A percentile compares a stretch with the other conserved stretches of the same genome.
Conservation (phyloP, 2,797 vertebrate species). For the Vireo griseus region DNA sequence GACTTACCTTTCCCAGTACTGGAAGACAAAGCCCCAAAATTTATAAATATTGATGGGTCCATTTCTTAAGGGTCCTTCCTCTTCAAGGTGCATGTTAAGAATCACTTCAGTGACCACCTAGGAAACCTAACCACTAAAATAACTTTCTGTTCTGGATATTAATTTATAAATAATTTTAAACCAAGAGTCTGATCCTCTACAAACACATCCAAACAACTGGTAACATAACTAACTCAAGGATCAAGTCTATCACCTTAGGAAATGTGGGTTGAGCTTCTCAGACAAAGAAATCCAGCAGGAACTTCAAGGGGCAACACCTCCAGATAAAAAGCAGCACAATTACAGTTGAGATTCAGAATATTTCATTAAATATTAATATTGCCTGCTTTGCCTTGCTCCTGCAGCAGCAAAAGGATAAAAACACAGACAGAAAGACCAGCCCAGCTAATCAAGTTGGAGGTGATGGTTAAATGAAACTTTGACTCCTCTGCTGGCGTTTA, state of each 20-base stretch:
- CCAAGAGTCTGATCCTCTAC: background rate
- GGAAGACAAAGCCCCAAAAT: background rate
- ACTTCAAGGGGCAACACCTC: background rate
- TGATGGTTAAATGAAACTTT: background rate
- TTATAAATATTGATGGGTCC: background rate
- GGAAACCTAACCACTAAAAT: background rate
- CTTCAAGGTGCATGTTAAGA: background rate
- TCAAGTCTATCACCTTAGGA: background rate
- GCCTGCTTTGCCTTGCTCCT: background rate
- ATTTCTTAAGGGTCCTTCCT: background rate
- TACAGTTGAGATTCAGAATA: background rate
- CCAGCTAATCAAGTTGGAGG: background rate
- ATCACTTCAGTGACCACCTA: background rate
- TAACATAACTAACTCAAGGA: background rate
- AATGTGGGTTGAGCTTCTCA: background rate
- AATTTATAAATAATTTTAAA: background rate
- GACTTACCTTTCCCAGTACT: background rate
- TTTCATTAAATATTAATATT: slow-evolving; percentile 13
- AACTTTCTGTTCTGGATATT: background rate
- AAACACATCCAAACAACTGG: background rate
- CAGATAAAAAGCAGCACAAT: background rate
- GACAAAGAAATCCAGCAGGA: slow-evolving; percentile 3
- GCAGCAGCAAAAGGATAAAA: background rate
- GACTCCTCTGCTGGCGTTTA: background rate
- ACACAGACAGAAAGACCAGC: background rate